Percentiles rank a stretch among this genome's conserved stretches.
Evolutionary conservation across 2,797 vertebrate species (phyloP).

Genomic region (Rhinatrema bivittatum): DNA sequence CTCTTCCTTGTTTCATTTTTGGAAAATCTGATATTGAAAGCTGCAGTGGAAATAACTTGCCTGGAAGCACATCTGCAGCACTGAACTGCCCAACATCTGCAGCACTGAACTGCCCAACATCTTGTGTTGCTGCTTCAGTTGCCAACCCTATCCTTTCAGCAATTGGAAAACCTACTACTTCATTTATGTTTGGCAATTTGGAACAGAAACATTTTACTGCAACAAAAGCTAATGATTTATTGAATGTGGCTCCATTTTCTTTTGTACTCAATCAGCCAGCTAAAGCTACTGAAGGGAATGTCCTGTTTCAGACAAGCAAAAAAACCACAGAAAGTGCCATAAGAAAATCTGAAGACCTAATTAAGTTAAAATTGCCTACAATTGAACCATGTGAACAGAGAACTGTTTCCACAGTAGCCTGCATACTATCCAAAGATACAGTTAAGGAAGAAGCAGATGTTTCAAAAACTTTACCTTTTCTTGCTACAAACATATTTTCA

Average conservation of each 20-base stretch:
- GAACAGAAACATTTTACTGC: not conserved
- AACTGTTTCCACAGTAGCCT: not conserved
- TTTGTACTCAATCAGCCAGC: not conserved
- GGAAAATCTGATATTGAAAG: slow-evolving; percentile 4
- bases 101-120: not conserved
- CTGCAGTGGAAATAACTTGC: slow-evolving; percentile 12
- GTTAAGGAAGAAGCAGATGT: not conserved
- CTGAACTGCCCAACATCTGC: not conserved
- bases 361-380: not conserved
- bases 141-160: too few species aligned
- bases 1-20: slow-evolving; percentile 29
- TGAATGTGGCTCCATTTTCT: not conserved
- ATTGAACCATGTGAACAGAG: not conserved
- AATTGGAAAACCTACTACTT: too few species aligned
- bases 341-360: not conserved
- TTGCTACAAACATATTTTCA: not conserved
- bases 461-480: fast-evolving
- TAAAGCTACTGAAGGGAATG: slow-evolving; percentile 7
- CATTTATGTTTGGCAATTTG: not conserved
- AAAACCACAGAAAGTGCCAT: not conserved
- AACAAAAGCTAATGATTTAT: not conserved
- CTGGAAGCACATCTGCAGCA: slow-evolving; percentile 4
- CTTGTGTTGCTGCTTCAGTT: too few species aligned
- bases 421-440: not conserved
- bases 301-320: not conserved